These are phyloP conservation scores for Rhamphomyia laevipes DNA, from an alignment of 2,888 invertebrate species.

Conservation along the genomic window DNA sequence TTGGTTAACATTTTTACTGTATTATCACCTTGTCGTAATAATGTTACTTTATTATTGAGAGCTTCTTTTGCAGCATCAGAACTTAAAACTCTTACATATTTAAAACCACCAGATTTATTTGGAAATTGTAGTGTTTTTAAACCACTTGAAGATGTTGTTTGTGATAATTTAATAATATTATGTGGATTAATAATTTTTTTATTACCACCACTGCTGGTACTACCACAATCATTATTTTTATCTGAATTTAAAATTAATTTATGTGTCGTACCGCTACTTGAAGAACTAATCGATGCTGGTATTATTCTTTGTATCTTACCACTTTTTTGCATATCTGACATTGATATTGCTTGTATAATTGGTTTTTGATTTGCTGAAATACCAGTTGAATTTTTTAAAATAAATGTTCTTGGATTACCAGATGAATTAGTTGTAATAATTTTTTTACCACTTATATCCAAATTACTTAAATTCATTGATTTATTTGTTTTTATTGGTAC, in stretches of 20 bases:
- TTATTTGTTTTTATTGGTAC: conserved; percentile 20
- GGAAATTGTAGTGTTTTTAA: conserved; percentile 35
- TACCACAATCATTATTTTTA: no score
- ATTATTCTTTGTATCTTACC: not conserved
- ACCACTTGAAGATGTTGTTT: not conserved
- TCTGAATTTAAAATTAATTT: not conserved
- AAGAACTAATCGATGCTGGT: not conserved
- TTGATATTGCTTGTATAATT: not conserved
- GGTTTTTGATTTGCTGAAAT: conserved; percentile 1
- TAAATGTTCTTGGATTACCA: conserved; percentile 11
- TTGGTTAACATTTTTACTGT: not conserved
- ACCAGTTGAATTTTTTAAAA: conserved; percentile 10
- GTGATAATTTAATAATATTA: not conserved
- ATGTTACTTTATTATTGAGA: not conserved
- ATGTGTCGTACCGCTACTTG: not conserved
- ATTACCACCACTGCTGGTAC: not conserved
- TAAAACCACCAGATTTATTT: conserved; percentile 18
- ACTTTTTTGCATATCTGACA: not conserved
- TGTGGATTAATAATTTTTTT: not conserved
- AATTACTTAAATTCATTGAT: conserved; percentile 13
- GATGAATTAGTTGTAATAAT: conserved; percentile 14
- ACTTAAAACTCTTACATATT: not conserved
- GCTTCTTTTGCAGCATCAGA: not conserved
- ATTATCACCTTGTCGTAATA: not conserved
- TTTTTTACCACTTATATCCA: conserved; percentile 17